Evolutionary conservation across 2,797 vertebrate species (phyloP), one percentile per base, ranked within the genome.

Genomic region (Pachyuromys duprasi): DNA sequence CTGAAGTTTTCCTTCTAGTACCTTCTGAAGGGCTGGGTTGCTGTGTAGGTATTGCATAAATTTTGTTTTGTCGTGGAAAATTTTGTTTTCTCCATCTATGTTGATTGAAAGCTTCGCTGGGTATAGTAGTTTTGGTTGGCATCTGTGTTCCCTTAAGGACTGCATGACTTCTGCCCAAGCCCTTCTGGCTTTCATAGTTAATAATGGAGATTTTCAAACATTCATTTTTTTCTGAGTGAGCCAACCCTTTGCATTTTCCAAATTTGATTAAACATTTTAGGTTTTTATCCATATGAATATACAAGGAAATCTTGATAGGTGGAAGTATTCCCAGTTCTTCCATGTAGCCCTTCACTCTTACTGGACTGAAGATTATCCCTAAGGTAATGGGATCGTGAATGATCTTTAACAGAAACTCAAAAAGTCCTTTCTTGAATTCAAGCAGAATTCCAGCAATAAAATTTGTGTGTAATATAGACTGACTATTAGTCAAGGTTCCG

Each of bases 201-300:
- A n/a, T n/a, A n/a, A n/a, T n/a, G n/a, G n/a, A n/a, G n/a, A n/a
- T n/a, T n/a, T n/a, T n/a, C n/a, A 88, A 20, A 12, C 57, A 15
- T 42, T 28, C 62, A n/a, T 57, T 94, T 94, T 94, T 94, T 90
- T 33, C 9, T 93, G 57, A 93, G 60, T 88, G 65, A 94, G 18
- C 36, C 22, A 81, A n/a, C 9, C 92, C 22, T 90, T 93, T 4
- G 18, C 36, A 74, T 95, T 89, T 86, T 9, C 39, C 14, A 97
- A 49, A 39, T 91, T 70, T 36, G 5, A 93, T 86, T 91, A 81
- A 20, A 24, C 22, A 76, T 90, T 86, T 97, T 22, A 93, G 62
- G 31, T 78, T 7, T 93, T 96, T 22, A 81, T 14, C 69, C 26
- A 90, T 2, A 87, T 28, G 84, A 36, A 86, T 36, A 39, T 31